A percentile compares a stretch with the other conserved stretches of the same genome.
Conservation (phyloP, 1,140 invertebrate genomes). For the Probaryconus sp. region DNA sequence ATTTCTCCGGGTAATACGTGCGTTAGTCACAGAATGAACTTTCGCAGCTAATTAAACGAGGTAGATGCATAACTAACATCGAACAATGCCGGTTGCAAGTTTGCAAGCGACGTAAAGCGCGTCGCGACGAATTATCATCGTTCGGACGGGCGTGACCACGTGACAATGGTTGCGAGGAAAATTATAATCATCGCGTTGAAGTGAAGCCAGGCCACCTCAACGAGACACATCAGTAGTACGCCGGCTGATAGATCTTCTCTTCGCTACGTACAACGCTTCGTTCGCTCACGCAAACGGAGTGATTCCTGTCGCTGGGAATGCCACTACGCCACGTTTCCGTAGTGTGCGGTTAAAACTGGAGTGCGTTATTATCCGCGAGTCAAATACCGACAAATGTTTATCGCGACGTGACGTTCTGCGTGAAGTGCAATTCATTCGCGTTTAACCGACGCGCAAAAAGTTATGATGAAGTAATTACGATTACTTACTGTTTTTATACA, state of each 20-base stretch:
- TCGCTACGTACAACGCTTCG: no score
- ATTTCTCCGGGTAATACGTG: conserved; percentile 20
- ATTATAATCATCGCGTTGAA: conserved; percentile 47
- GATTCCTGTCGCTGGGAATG: background rate
- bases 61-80: conserved; percentile 31
- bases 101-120: conserved; percentile 47
- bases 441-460: conserved; percentile 6
- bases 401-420: conserved; percentile 17
- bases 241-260: conserved; percentile 35
- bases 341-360: conserved; percentile 26
- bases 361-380: conserved; percentile 9
- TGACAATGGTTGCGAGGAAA: conserved; percentile 53
- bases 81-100: conserved; percentile 37
- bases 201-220: conserved; percentile 22
- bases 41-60: conserved; percentile 39
- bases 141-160: conserved; percentile 48
- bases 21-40: conserved; percentile 37
- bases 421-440: conserved; percentile 11
- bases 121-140: conserved; percentile 47
- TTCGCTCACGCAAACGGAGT: no score
- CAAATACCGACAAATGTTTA: conserved; percentile 37
- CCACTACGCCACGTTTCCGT: conserved; percentile 12
- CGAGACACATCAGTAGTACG: conserved; percentile 36
- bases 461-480: conserved; percentile 23
- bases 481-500: conserved; percentile 2